phyloP scores from a whole-genome alignment of 2,113 vertebrate species.

The Chaenogobius annularis region DNA sequence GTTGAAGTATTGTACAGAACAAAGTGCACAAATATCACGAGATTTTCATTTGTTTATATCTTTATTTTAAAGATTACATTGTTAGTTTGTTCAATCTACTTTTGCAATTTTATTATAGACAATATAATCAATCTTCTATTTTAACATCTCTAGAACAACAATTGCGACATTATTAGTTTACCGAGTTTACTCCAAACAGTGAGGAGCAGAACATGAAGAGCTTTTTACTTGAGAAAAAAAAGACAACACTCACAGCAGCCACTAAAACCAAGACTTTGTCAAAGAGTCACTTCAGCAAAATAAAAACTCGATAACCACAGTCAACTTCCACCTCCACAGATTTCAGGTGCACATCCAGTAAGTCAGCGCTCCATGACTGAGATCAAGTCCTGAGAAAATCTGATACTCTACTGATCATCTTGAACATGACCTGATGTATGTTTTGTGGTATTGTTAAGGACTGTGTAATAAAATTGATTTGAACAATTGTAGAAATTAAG shows the following conservation, averaged over 20 bases:
- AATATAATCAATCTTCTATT: not conserved
- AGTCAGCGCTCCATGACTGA: not conserved
- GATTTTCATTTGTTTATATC: no score
- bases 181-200: no score
- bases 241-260: conserved; percentile 59
- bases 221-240: conserved; percentile 29
- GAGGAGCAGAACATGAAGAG: conserved; percentile 18
- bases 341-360: conserved; percentile 37
- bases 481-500: not conserved
- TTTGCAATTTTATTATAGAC: no score
- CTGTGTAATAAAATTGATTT: not conserved
- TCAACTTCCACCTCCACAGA: conserved; percentile 47
- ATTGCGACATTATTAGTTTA: not conserved
- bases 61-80: no score
- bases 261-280: conserved; percentile 58
- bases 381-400: not conserved
- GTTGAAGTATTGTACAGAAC: no score
- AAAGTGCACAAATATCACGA: no score
- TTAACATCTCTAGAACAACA: not conserved
- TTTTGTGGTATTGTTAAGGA: not conserved
- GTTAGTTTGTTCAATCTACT: no score
- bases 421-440: no score
- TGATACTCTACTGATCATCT: not conserved
- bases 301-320: conserved; percentile 43
- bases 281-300: conserved; percentile 49